Conservation (phyloP, 2,113 vertebrate genomes). For the Vimba vimba region DNA sequence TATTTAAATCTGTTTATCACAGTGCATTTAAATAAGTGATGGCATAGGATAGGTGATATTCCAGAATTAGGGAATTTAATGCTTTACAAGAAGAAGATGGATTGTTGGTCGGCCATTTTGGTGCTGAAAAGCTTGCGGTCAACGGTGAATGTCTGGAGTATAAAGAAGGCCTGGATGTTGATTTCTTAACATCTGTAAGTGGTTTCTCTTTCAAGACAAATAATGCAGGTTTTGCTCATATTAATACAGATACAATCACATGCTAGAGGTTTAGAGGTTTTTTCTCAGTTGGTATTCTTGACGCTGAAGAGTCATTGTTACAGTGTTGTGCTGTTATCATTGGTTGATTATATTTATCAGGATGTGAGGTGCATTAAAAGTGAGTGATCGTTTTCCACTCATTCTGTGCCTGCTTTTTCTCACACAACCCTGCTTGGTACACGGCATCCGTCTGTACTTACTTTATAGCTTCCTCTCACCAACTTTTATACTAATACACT, state of each 20-base stretch:
- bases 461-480: neutral
- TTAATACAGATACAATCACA: neutral
- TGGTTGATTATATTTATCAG: neutral
- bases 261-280: neutral
- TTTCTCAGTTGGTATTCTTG: neutral
- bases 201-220: neutral
- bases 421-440: neutral
- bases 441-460: neutral
- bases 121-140: neutral
- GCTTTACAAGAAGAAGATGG: neutral
- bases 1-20: neutral
- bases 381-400: neutral
- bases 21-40: neutral
- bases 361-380: neutral
- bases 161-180: conserved; percentile 38
- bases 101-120: conserved; percentile 29
- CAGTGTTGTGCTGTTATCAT: neutral
- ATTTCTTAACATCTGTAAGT: conserved; percentile 27
- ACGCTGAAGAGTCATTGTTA: neutral
- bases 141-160: conserved; percentile 14
- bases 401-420: neutral
- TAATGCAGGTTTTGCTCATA: neutral
- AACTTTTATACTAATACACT: neutral
- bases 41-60: neutral
- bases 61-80: neutral